Evolutionary conservation across 2,888 invertebrate species (phyloP).

Genomic region (Automeris io): DNA sequence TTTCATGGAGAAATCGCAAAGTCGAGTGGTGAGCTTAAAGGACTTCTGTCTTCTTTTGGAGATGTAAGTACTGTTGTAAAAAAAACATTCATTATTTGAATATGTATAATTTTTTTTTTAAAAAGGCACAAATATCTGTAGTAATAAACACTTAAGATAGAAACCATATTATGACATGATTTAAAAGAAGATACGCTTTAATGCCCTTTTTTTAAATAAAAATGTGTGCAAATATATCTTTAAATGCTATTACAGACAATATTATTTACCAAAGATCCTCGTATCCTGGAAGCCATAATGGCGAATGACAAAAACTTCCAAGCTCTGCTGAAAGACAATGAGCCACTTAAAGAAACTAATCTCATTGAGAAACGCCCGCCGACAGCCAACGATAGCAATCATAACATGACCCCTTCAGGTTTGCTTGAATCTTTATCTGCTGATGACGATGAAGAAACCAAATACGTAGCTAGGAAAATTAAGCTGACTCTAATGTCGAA

Average conservation of each 20-base stretch:
- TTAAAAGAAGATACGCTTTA: too few species aligned
- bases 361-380: slow-evolving; percentile 73
- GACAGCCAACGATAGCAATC: slow-evolving; percentile 71
- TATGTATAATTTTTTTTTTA: slow-evolving; percentile 6
- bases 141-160: too few species aligned
- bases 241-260: slow-evolving; percentile 80
- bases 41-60: slow-evolving; percentile 82
- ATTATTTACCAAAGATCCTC: slow-evolving; percentile 86
- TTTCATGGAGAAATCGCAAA: slow-evolving; percentile 90
- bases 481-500: slow-evolving; percentile 78
- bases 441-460: slow-evolving; percentile 33
- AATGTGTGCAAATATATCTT: too few species aligned
- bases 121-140: too few species aligned
- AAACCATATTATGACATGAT: too few species aligned
- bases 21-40: slow-evolving; percentile 84
- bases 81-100: neutral
- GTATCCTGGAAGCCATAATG: slow-evolving; percentile 78
- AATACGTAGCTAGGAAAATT: slow-evolving; percentile 57
- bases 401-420: slow-evolving; percentile 36
- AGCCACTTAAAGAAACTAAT: slow-evolving; percentile 31
- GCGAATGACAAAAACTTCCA: slow-evolving; percentile 59
- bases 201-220: too few species aligned
- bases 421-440: slow-evolving; percentile 28
- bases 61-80: slow-evolving; percentile 70
- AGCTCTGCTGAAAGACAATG: slow-evolving; percentile 57